phyloP scores from a whole-genome alignment of 2,797 vertebrate species.

The Megalops cyprinoides region DNA sequence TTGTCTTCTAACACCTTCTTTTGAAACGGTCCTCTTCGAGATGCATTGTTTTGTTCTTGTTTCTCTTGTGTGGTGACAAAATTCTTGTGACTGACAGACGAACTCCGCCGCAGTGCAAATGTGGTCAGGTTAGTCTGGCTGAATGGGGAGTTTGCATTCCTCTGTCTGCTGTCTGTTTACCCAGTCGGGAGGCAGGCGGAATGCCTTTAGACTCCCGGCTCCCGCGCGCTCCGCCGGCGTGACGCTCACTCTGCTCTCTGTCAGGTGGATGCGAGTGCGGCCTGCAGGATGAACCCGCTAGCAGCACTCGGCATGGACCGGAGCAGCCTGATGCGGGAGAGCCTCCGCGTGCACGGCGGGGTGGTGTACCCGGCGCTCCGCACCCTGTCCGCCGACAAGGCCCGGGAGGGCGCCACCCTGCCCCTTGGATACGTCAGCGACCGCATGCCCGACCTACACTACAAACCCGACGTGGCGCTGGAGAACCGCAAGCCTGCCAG shows the following conservation, averaged over 20 bases:
- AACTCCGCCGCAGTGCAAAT: not conserved
- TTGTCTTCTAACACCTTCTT: not conserved
- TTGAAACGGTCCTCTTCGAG: not conserved
- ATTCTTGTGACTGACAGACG: not conserved
- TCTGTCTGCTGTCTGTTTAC: not conserved
- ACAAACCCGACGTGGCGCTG: conserved; percentile 81
- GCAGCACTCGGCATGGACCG: conserved; percentile 92
- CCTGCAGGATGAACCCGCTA: conserved; percentile 90
- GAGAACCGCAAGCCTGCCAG: conserved; percentile 87
- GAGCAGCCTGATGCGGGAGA: conserved; percentile 89
- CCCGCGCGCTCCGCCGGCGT: not conserved
- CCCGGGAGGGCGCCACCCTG: conserved; percentile 73
- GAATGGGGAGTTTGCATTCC: not conserved
- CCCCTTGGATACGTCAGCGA: conserved; percentile 70
- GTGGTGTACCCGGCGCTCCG: conserved; percentile 88
- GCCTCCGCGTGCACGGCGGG: conserved; percentile 88
- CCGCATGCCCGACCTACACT: conserved; percentile 87
- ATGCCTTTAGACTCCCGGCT: not conserved
- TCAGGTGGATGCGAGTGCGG: conserved; percentile 89
- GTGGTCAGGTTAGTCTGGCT: not conserved
- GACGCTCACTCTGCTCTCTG: not conserved
- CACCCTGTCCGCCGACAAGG: conserved; percentile 83
- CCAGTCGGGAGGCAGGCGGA: not conserved
- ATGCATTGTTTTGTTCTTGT: not conserved
- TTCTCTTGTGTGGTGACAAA: not conserved